A percentile compares a stretch with the other conserved stretches of the same genome.
Conservation (phyloP, 23 tunicate genomes). For the Oikopleura albicans region DNA sequence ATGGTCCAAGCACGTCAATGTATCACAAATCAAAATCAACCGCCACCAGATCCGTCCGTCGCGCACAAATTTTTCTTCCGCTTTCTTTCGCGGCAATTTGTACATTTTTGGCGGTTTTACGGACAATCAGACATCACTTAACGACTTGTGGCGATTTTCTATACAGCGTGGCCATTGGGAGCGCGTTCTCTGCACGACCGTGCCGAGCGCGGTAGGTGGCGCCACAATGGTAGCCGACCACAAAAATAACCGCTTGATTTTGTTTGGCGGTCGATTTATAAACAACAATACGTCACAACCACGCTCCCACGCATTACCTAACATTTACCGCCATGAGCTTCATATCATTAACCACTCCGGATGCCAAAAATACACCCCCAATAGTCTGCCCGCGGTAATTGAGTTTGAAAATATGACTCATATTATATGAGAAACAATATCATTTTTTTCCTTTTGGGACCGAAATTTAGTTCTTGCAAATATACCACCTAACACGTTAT, state of each 20-base stretch:
- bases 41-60: background rate
- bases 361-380: too few relatives aligned
- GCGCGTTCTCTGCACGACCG: background rate
- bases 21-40: too few relatives aligned
- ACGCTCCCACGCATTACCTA: background rate
- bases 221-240: background rate
- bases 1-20: too few relatives aligned
- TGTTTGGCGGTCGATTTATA: constrained; percentile 4
- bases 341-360: background rate
- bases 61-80: background rate
- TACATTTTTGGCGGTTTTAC: background rate
- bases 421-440: too few relatives aligned
- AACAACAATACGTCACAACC: background rate
- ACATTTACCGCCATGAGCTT: background rate
- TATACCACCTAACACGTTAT: too few relatives aligned
- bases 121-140: background rate
- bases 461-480: too few relatives aligned
- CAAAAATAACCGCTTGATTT: background rate
- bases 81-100: background rate
- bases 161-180: background rate
- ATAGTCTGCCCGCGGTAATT: too few relatives aligned
- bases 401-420: too few relatives aligned
- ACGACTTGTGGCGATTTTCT: background rate
- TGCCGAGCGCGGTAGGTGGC: background rate
- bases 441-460: too few relatives aligned